Base-by-base conservation (phyloP, 2,113 vertebrate genomes). In the Silurus asotus region DNA sequence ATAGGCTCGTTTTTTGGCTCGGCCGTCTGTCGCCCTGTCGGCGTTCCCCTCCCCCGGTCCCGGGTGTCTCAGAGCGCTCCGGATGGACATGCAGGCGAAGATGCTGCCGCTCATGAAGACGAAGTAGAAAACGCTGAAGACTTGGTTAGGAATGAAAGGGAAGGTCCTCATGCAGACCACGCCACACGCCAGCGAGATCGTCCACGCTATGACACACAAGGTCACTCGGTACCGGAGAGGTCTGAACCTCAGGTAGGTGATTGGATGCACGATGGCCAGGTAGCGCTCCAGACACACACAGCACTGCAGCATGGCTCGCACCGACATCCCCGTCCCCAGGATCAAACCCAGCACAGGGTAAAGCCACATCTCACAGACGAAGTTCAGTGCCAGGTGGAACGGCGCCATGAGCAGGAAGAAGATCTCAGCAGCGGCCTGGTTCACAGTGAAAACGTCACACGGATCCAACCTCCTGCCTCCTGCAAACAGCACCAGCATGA, bases 381-480 rank as follows among this genome's bases (percentile, higher is more conserved):
- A 20, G 3, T 0, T 5, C 1, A 17, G 15, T 28, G 62, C 17
- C 13, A 20, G 14, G 55, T 85, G 74, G 10, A 85, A 78, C 20
- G 51, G 62, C 1, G 6, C 55, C 2, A 17, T 45, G 25, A 78
- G 17, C 75, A 85, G n/a, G 11, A 80, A 69, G 59, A 87, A 61
- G 6, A 84, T 84, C n/a, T 89, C 78, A 48, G 59, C 69, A 15
- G 74, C 23, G 0, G 82, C 72, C 56, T 87, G 82, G 28, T 87
- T 89, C 0, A 86, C 53, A 14, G 48, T 74, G 65, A 88, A 83
- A 25, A 88, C 56, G 25, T 89, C 79, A 3, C 48, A 45, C 0
- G 56, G 10, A 15, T 86, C 49, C 55, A 78, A 48, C 7, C 49
- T 62, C 8, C 37, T 69, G 56, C 82, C 8, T 15, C 37, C 45